Evolutionary conservation across 1,140 invertebrate genomes (phyloP), one percentile per base, ranked within the genome.

Genomic region (Drosophila carrolli): DNA sequence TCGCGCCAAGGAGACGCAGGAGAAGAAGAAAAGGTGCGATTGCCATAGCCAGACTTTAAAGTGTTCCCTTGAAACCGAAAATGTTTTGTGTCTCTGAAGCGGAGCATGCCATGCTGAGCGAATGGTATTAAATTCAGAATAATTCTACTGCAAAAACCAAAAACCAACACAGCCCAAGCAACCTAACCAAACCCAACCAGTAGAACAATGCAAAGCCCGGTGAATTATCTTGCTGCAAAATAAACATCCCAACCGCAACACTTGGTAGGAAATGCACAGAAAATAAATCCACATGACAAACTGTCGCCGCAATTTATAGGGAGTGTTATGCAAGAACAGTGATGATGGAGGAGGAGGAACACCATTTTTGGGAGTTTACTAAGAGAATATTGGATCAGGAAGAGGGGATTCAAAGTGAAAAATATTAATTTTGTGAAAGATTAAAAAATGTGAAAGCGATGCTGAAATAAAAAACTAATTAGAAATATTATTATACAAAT

Each of bases 21-120:
- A 91, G 46, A 91, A 91, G 76, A 91, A 91, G 84, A 92, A 92
- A 92, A 92, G 91, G 91, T 92, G 91, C 76, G 74, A 60, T 40
- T 35, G 48, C 61, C 47, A 60, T 16, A 16, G 19, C 23, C n/a
- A 47, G 8, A 32, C 50, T 41, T 13, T 11, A 54, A 16, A 75
- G 57, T 74, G 58, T 56, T 47, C 44, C 19, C 19, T 16, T 23
- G 23, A 23, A 23, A 23, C 23, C 23, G 23, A 23, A 23, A 23
- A 88, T 88, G 83, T 89, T 88, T 58, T 77, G 84, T 89, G 48
- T 70, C 35, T 72, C 50, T 73, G 84, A 89, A 77, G 61, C 54
- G 83, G 84, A 88, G 60, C 79, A 79, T 88, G 67, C 72, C 72
- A 88, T 88, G 84, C 81, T 83, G 56, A 60, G 56, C 67, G 79